Evolutionary conservation across 2,113 vertebrate species (phyloP), one percentile per base, ranked within the genome.

Genomic region (Rhodinocichla rosea): DNA sequence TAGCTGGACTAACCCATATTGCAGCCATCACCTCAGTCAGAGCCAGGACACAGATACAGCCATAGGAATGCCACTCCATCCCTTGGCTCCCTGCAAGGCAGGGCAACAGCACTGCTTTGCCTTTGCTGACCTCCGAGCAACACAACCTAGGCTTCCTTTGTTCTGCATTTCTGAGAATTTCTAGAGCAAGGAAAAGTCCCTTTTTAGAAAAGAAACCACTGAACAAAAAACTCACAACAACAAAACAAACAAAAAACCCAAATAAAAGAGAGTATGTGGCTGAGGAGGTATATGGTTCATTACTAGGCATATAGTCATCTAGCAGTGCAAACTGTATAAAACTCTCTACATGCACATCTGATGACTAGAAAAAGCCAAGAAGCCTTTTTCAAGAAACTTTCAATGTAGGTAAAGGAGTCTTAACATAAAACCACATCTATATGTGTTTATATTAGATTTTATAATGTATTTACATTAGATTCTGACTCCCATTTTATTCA

Each of bases 51-150:
- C 33, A 68, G 33, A 20, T 6, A 69, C 44, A 8, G 76, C n/a
- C 23, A 5, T 0, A 1, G n/a, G 24, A 68, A 49, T 35, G 56
- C 9, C 18, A 7, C 42, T 56, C 37, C n/a, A 32, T 37, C n/a
- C 40, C 65, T 52, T 0, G 0, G 37, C 42, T 90, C 15, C n/a
- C 57, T 39, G 50, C 0, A 0, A 73, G 35, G 37, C 27, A 77
- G 14, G 21, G 26, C 19, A 49, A 18, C 4, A 42, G 37, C 37
- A n/a, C 15, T 32, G 27, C 63, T 52, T 33, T 37, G 53, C 27
- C 37, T 77, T 24, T 70, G 42, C 50, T 78, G 52, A 71, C 20
- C 44, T 73, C 35, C n/a, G 15, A 88, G 49, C 10, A 80, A 40
- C 37, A 65, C 32, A 65, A 0, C 40, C 4, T 37, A 19, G 16